phyloP scores from a whole-genome alignment of 1,140 invertebrate species.

The Prorops nasuta region DNA sequence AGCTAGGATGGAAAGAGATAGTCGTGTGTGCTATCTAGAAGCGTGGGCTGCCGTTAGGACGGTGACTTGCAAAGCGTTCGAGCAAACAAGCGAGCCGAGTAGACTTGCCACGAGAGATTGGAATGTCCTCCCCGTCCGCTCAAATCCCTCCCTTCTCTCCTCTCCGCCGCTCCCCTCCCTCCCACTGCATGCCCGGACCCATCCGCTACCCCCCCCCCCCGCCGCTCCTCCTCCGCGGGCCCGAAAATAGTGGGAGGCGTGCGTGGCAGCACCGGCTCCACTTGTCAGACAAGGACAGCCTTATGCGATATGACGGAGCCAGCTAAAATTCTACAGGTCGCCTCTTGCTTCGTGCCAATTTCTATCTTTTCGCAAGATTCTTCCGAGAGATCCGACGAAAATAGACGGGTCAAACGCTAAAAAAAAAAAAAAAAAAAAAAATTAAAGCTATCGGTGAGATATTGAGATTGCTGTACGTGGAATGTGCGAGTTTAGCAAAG shows the following conservation, averaged over 20 bases:
- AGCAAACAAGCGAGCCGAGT: slow-evolving; percentile 12
- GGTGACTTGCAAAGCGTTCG: slow-evolving; percentile 28
- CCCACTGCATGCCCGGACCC: neutral
- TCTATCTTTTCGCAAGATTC: neutral
- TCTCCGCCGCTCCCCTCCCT: slow-evolving; percentile 12
- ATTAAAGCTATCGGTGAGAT: neutral
- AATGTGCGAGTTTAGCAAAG: neutral
- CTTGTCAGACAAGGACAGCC: too few species aligned
- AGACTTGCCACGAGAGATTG: slow-evolving; percentile 52
- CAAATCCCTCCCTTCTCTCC: slow-evolving; percentile 15
- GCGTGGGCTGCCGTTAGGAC: slow-evolving; percentile 16
- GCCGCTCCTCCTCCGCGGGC: neutral
- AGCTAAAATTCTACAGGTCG: too few species aligned
- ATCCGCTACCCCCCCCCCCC: slow-evolving; percentile 14
- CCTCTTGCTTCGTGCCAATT: too few species aligned
- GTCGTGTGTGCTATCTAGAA: neutral
- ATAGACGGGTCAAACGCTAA: neutral
- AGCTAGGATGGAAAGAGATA: too few species aligned
- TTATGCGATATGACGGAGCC: too few species aligned
- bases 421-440: neutral
- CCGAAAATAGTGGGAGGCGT: too few species aligned
- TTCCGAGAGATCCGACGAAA: neutral
- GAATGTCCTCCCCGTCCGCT: slow-evolving; percentile 51
- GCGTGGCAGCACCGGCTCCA: too few species aligned
- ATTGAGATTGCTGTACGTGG: neutral